Evolutionary conservation across 2,888 invertebrate species (phyloP), one percentile per base, ranked within the genome.

Genomic region (Cataglyphis rosenhaueri): DNA sequence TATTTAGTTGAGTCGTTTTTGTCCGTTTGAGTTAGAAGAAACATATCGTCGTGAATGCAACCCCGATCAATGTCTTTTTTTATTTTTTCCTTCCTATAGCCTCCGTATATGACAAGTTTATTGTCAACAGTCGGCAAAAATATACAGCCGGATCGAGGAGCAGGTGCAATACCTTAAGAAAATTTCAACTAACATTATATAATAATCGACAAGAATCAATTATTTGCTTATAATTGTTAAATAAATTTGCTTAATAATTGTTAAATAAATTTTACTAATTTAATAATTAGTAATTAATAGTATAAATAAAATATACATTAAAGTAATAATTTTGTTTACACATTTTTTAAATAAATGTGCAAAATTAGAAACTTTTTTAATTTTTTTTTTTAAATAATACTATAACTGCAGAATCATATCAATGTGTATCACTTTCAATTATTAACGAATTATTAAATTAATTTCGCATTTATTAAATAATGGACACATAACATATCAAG

Each of bases 111-210:
- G 1, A 97, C 91, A 68, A 98, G 95, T 92, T 96, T 96, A 0
- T 96, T 96, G 91, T 97, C 97, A 10, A 95, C 93, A 12, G 95
- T 93, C 0, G 97, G 96, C 25, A 96, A 94, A 96, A 98, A 96
- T 73, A 97, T 96, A 92, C 98, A 98, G 0, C 97, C 98, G 1
- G 98, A 98, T 89, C 99, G 95, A 0, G 98, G 97, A 32, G 96
- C 94, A 0, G 98, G 98, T 1, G 96, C 95, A 8, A 95, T 95
- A 0, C 97, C 97, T 86, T 21, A 29, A 62, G 48, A 59, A 65
- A 71, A 32, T 57, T 71, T 0, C 6, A 48, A 15, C 4, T 44
- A 15, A 15, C 15, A 32, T 0, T 32, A 44, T 44, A 44, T 44
- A 4, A 15, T 44, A 5, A 5, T 44, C 15, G 1, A 15, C 1